phyloP scores from a whole-genome alignment of 1,140 invertebrate species.

The Sinonovacula constricta region DNA sequence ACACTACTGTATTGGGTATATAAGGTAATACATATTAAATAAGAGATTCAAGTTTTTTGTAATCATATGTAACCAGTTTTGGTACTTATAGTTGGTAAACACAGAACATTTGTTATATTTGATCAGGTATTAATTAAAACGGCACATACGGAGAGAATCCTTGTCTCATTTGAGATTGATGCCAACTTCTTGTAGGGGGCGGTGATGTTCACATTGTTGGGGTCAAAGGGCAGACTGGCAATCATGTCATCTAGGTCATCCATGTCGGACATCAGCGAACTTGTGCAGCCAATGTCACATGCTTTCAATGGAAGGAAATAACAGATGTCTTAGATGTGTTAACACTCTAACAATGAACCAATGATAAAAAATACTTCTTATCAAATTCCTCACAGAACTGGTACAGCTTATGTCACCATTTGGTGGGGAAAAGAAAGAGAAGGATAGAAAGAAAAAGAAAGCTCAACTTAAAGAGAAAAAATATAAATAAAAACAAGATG shows the following conservation, averaged over 20 bases:
- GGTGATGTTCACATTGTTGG: conserved; percentile 54
- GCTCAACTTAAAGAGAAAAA: too few relatives aligned
- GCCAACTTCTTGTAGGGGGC: conserved; percentile 33
- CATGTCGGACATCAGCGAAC: conserved; percentile 86
- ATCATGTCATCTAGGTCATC: conserved; percentile 58
- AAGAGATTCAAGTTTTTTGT: too few relatives aligned
- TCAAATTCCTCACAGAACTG: not conserved
- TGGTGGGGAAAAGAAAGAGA: too few relatives aligned
- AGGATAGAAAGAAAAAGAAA: too few relatives aligned
- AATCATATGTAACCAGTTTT: too few relatives aligned
- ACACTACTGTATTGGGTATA: too few relatives aligned
- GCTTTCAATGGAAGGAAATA: conserved; percentile 83
- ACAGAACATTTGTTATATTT: too few relatives aligned
- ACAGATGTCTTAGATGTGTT: not conserved
- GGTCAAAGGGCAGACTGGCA: conserved; percentile 38
- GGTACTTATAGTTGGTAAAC: too few relatives aligned
- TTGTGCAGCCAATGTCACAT: conserved; percentile 94
- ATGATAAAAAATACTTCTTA: not conserved
- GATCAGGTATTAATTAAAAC: too few relatives aligned
- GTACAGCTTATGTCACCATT: not conserved
- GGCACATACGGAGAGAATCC: conserved; percentile 45
- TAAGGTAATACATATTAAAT: too few relatives aligned
- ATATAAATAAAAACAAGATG: too few relatives aligned
- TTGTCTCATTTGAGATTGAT: conserved; percentile 32
- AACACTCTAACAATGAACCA: not conserved